Evolutionary conservation across 2,113 vertebrate genomes (phyloP).

Genomic region (Otis tarda): DNA sequence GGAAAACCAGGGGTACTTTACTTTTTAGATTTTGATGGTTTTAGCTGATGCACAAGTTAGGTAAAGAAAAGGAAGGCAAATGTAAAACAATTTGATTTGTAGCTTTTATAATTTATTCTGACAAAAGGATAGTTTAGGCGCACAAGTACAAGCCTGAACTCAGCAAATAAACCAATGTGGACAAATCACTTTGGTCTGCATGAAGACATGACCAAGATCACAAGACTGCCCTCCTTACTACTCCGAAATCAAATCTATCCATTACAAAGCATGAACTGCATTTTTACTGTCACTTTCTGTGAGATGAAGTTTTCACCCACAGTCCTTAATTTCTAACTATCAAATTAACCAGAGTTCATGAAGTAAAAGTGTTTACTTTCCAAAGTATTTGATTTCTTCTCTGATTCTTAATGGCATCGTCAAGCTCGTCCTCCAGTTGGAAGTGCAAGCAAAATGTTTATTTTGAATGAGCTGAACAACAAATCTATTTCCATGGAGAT

Average conservation of each 20-base stretch:
- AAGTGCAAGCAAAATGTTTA: conserved; percentile 3
- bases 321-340: background rate
- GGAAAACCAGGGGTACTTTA: background rate
- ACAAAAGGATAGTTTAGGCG: background rate
- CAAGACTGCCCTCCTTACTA: background rate
- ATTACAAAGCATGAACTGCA: background rate
- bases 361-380: background rate
- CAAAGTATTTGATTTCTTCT: background rate
- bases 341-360: background rate
- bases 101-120: background rate
- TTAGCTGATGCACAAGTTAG: background rate
- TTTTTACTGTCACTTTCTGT: background rate
- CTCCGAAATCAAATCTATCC: background rate
- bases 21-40: background rate
- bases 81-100: background rate
- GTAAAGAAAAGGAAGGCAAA: background rate
- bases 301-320: background rate
- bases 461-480: conserved; percentile 11
- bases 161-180: background rate
- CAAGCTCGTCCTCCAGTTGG: background rate
- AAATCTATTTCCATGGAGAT: conserved; percentile 19
- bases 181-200: background rate
- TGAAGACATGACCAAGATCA: background rate
- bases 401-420: background rate
- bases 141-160: background rate